Evolutionary conservation across 2,888 invertebrate species (phyloP).

Genomic region (Sinhomidia bicolor): DNA sequence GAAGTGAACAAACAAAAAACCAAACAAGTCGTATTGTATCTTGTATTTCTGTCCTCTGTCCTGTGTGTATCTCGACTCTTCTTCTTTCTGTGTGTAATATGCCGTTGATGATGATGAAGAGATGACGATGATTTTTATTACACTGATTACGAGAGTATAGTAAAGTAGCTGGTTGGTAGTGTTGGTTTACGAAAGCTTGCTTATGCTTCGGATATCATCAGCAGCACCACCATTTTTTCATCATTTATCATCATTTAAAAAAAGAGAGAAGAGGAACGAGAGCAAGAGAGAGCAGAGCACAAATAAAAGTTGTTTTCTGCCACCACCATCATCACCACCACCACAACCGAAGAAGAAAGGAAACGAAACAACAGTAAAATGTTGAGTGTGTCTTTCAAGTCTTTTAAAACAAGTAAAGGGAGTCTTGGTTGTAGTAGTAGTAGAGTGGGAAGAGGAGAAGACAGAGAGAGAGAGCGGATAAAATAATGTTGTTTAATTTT

Average conservation of each 20-base stretch:
- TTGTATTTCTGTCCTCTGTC: conserved; percentile 5
- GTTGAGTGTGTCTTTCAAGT: conserved; percentile 5
- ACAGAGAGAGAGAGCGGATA: neutral
- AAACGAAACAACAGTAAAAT: conserved; percentile 33
- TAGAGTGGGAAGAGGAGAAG: neutral
- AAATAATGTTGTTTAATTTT: too few relatives aligned
- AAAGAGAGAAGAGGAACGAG: neutral
- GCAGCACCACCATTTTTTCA: neutral
- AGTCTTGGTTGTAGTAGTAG: neutral
- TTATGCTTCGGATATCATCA: too few relatives aligned
- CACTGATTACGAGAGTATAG: neutral
- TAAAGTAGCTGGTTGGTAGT: neutral
- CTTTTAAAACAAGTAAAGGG: too few relatives aligned
- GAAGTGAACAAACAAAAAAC: conserved; percentile 59
- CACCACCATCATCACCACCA: neutral
- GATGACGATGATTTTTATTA: neutral
- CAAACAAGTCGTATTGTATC: conserved; percentile 46
- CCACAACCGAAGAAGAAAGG: conserved; percentile 10
- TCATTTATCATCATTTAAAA: neutral
- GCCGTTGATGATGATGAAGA: conserved; percentile 30
- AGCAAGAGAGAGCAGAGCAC: neutral
- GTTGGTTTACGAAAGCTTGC: too few relatives aligned
- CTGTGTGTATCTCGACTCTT: neutral
- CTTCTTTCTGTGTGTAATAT: neutral
- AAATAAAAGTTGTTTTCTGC: neutral